Evolutionary conservation across 2,113 vertebrate species (phyloP).

Genomic region (Oplegnathus fasciatus): DNA sequence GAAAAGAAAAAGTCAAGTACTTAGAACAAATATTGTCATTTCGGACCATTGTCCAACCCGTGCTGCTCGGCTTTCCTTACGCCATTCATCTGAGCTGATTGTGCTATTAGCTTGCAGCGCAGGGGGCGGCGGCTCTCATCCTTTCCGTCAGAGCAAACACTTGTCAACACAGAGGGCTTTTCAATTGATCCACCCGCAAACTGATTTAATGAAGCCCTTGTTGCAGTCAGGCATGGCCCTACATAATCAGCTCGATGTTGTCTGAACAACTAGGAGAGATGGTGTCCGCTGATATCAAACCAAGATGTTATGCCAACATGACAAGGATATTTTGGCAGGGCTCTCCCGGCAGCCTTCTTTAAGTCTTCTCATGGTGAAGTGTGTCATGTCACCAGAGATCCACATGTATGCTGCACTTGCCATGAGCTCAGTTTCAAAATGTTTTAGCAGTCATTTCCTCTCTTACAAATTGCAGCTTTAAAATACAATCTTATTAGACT

Average conservation of each 20-base stretch:
- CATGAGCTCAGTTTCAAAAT: background rate
- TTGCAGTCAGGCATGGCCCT: conserved; percentile 45
- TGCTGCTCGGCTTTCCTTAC: background rate
- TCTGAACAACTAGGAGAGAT: conserved; percentile 22
- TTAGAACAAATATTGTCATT: conserved; percentile 1
- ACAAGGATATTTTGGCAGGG: conserved; percentile 6
- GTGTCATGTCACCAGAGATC: conserved; percentile 27
- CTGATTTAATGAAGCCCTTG: conserved; percentile 64
- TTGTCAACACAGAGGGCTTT: conserved; percentile 55
- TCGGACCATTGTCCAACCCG: background rate
- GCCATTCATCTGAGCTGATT: conserved; percentile 43
- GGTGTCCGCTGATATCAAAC: conserved; percentile 8
- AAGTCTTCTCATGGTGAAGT: background rate
- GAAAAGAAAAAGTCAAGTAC: background rate
- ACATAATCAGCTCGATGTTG: conserved; percentile 57
- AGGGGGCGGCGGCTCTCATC: conserved; percentile 10
- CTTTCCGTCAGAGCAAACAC: conserved; percentile 52
- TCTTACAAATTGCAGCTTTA: background rate
- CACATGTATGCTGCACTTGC: background rate
- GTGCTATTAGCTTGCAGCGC: conserved; percentile 48
- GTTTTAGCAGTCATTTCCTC: background rate
- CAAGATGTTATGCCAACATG: conserved; percentile 9
- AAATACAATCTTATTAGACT: background rate
- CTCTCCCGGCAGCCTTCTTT: background rate
- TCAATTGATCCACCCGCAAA: conserved; percentile 59